phyloP scores from a whole-genome alignment of 2,888 invertebrate species.

The Scaptomyza parva region DNA sequence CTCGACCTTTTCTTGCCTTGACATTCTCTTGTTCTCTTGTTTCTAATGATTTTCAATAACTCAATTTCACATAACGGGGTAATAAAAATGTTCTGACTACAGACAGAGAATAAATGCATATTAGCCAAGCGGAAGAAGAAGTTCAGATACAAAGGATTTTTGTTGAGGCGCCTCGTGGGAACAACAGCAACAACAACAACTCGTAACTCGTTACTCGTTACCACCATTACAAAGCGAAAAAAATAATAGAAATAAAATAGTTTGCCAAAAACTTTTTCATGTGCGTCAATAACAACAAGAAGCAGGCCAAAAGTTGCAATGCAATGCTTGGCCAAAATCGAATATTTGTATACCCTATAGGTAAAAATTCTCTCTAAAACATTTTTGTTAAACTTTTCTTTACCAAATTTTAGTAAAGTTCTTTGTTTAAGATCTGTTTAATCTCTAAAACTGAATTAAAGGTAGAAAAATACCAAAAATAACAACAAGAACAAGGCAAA shows the following conservation, averaged over 20 bases:
- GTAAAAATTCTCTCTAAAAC: too few species aligned
- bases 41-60: slow-evolving; percentile 25
- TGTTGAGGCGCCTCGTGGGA: slow-evolving; percentile 40
- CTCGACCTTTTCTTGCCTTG: slow-evolving; percentile 33
- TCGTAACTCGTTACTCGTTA: slow-evolving; percentile 43
- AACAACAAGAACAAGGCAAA: not conserved
- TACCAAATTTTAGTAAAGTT: too few species aligned
- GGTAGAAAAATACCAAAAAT: too few species aligned
- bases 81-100: slow-evolving; percentile 43
- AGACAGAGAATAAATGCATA: slow-evolving; percentile 2
- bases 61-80: slow-evolving; percentile 28
- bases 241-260: slow-evolving; percentile 20
- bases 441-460: too few species aligned
- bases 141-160: slow-evolving; percentile 1
- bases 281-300: slow-evolving; percentile 53
- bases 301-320: not conserved
- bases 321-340: not conserved
- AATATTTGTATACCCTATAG: slow-evolving; percentile 28
- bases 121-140: slow-evolving; percentile 18
- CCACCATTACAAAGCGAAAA: too few species aligned
- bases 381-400: too few species aligned
- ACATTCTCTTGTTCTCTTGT: slow-evolving; percentile 37
- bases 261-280: slow-evolving; percentile 49
- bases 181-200: slow-evolving; percentile 9
- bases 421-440: too few species aligned